phyloP scores from a whole-genome alignment of 23 tunicate species.

The Botrylloides violaceus region DNA sequence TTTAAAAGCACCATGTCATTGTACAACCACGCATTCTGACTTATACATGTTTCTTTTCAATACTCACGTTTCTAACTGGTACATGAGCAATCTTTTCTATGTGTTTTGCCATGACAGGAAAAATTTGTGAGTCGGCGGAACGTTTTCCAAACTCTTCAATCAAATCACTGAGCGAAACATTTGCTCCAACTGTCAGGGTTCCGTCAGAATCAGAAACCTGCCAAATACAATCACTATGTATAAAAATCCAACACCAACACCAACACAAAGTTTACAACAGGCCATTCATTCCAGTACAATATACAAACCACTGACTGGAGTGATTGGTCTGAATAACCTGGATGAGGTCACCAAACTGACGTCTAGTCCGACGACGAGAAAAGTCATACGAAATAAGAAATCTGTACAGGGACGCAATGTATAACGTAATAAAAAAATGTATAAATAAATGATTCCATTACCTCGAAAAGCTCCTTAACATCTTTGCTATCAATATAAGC shows the following conservation, averaged over 20 bases:
- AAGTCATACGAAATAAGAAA: neutral
- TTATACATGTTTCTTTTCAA: too few species aligned
- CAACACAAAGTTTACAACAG: too few species aligned
- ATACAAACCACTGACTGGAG: too few species aligned
- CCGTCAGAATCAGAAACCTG: neutral
- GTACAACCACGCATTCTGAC: too few species aligned
- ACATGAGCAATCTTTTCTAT: conserved; percentile 43
- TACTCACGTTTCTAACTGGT: conserved; percentile 89
- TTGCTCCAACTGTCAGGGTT: conserved; percentile 4
- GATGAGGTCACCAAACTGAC: neutral
- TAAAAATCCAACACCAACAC: too few species aligned
- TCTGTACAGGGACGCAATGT: too few species aligned
- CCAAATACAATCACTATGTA: too few species aligned
- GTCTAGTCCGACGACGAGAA: neutral
- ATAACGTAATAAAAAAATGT: neutral
- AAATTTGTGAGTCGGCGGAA: conserved; percentile 29
- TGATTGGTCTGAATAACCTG: too few species aligned
- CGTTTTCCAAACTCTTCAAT: neutral
- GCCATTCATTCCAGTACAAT: conserved; percentile 7
- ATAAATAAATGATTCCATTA: neutral
- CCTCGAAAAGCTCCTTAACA: conserved; percentile 12
- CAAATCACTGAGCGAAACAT: conserved; percentile 3
- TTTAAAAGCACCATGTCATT: too few species aligned
- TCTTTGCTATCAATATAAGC: conserved; percentile 11
- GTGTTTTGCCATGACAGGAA: conserved; percentile 51